Evolutionary conservation across 2,797 vertebrate genomes (phyloP).

Genomic region (Enoplosus armatus): DNA sequence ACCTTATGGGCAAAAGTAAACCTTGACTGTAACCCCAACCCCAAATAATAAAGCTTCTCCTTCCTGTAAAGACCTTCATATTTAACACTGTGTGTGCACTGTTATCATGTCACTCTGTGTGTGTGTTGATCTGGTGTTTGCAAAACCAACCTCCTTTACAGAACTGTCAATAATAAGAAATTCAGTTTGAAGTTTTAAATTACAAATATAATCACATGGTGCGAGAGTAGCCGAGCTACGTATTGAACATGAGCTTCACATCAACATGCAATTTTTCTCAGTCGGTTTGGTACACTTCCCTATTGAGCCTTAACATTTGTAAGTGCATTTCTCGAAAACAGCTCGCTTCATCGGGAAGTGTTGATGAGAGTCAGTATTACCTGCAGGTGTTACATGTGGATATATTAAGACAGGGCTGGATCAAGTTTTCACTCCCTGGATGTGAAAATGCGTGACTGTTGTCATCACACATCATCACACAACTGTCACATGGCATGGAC

Average conservation of each 20-base stretch:
- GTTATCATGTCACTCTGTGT: background rate
- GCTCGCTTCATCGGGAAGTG: conserved; percentile 4
- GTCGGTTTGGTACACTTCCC: too few species aligned
- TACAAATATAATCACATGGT: conserved; percentile 7
- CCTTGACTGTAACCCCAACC: background rate
- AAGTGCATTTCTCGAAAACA: too few species aligned
- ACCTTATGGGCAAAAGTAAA: conserved; percentile 27
- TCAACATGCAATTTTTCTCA: too few species aligned
- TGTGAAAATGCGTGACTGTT: background rate
- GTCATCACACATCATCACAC: background rate
- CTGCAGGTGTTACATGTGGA: background rate
- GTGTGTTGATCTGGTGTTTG: background rate
- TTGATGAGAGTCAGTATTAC: background rate
- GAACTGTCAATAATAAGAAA: background rate
- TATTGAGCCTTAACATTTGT: too few species aligned
- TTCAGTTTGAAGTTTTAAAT: conserved; percentile 11
- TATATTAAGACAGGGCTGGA: background rate
- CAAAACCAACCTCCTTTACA: background rate
- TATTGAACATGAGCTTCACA: background rate
- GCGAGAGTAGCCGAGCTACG: background rate
- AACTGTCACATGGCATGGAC: background rate
- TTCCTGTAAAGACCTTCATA: background rate
- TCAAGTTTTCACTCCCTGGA: background rate
- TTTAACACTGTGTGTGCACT: too few species aligned
- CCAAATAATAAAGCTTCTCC: too few species aligned